A percentile compares a stretch with the other conserved stretches of the same genome.
phyloP scores from a whole-genome alignment of 2,888 invertebrate genomes.

The Papilio gigon region DNA sequence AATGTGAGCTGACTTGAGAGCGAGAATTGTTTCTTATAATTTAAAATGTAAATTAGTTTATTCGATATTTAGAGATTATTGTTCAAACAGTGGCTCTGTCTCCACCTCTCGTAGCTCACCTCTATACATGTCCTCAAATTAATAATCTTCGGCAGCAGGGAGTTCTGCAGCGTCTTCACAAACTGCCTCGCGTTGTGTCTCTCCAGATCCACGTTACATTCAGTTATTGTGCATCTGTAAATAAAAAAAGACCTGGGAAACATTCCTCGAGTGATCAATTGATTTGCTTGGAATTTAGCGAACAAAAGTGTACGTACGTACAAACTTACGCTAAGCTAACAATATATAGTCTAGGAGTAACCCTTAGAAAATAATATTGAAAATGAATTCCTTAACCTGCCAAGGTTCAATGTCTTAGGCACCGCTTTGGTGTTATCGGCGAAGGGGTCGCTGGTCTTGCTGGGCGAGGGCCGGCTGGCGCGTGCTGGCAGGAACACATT shows the following conservation, averaged over 20 bases:
- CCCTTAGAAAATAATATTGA: too few relatives aligned
- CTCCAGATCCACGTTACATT: slow-evolving; percentile 92
- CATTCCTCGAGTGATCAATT: too few relatives aligned
- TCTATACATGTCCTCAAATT: slow-evolving; percentile 91
- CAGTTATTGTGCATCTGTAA: slow-evolving; percentile 75
- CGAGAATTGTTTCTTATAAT: too few relatives aligned
- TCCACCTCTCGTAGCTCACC: slow-evolving; percentile 58
- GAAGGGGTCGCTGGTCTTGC: slow-evolving; percentile 52
- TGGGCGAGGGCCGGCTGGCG: slow-evolving; percentile 63
- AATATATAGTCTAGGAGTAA: too few relatives aligned
- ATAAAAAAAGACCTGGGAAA: slow-evolving; percentile 4
- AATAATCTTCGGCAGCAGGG: slow-evolving; percentile 89
- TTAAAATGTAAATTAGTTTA: too few relatives aligned
- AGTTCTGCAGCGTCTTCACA: slow-evolving; percentile 87
- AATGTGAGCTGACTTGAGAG: neutral
- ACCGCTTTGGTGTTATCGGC: slow-evolving; percentile 65
- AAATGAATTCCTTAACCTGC: slow-evolving; percentile 57
- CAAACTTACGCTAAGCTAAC: too few relatives aligned
- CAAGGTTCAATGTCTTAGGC: slow-evolving; percentile 76
- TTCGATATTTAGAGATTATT: too few relatives aligned
- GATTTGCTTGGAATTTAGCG: too few relatives aligned
- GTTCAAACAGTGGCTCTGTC: too few relatives aligned
- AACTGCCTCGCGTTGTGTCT: slow-evolving; percentile 93
- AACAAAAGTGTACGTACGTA: too few relatives aligned
- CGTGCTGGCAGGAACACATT: slow-evolving; percentile 77